Evolutionary conservation across 2,113 vertebrate genomes (phyloP), one percentile per base, ranked within the genome.

Genomic region (Sebastes fasciatus): DNA sequence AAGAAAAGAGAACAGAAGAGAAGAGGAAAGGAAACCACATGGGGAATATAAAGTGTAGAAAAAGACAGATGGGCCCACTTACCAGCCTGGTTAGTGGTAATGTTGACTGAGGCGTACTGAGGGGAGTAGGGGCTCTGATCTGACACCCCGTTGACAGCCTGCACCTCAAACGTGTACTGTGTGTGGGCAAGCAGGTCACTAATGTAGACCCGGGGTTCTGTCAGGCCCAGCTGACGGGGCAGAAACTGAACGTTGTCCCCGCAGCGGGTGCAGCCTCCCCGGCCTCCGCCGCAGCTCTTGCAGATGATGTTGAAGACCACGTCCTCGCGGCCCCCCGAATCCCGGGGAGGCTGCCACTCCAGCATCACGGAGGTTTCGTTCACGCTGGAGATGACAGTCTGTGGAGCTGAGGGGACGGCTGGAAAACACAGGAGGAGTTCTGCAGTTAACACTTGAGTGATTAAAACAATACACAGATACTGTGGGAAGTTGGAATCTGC

Each of bases 51-150:
- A 84, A 73, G 74, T 73, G 80, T 67, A 69, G 65, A 57, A 69
- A 65, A 68, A 88, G 89, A 88, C 88, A 88, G 87, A 88, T 90
- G 91, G 75, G 54, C 70, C 82, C 79, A 92, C 98, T 97, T 92
- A 99, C 98, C 98, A 0, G 98, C 98, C 86, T 99, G 98, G 95
- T 99, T 99, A 91, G 98, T 99, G 93, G 98, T 99, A 93, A 99
- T 99, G 92, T 99, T 99, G 85, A 99, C 97, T 0, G 98, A 97
- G 11, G 97, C 89, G 0, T 99, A 99, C 82, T 99, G 98, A 0
- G 98, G 98, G 0, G 98, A 98, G 94, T 99, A 98, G 21, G 97
- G 98, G 89, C 98, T 99, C 96, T 99, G 98, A 92, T 99, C 98
- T 0, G 98, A 99, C 90, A 99, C 98, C 0, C 98, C 98, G 0